These are phyloP conservation scores for Oreocharis arfaki DNA, from an alignment of 2,113 vertebrate species.

Conservation along the genomic window DNA sequence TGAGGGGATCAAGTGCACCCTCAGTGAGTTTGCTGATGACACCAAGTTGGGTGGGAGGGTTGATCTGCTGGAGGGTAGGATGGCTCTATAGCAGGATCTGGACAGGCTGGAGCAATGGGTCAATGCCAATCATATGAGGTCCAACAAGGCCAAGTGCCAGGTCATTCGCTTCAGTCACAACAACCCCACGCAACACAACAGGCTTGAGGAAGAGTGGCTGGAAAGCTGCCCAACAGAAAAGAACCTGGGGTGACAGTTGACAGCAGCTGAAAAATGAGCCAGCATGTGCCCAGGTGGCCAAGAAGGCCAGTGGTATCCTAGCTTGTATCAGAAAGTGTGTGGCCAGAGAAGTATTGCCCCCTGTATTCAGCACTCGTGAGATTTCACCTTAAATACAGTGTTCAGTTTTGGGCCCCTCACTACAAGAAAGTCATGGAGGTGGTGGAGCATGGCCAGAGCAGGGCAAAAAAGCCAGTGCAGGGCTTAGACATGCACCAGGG, in stretches of 20 bases:
- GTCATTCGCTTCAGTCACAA: neutral
- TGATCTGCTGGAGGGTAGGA: neutral
- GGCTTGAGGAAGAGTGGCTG: neutral
- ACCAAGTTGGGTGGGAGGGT: neutral
- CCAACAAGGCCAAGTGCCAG: neutral
- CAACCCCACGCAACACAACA: neutral
- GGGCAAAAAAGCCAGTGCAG: neutral
- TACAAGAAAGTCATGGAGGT: neutral
- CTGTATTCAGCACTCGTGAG: neutral
- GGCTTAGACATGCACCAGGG: neutral
- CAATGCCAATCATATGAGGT: fast-evolving
- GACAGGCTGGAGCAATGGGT: neutral
- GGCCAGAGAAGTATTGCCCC: neutral
- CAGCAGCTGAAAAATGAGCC: neutral
- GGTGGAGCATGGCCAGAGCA: neutral
- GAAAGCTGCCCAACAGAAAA: neutral
- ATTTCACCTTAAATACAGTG: neutral
- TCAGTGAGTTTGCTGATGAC: neutral
- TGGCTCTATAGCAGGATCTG: neutral
- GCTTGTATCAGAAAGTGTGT: neutral
- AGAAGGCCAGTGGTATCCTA: neutral
- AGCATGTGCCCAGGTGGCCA: neutral
- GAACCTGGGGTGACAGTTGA: neutral
- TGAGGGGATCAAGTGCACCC: neutral
- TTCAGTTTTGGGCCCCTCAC: neutral